phyloP scores from a whole-genome alignment of 2,888 invertebrate species.

The Synanthedon myopaeformis region DNA sequence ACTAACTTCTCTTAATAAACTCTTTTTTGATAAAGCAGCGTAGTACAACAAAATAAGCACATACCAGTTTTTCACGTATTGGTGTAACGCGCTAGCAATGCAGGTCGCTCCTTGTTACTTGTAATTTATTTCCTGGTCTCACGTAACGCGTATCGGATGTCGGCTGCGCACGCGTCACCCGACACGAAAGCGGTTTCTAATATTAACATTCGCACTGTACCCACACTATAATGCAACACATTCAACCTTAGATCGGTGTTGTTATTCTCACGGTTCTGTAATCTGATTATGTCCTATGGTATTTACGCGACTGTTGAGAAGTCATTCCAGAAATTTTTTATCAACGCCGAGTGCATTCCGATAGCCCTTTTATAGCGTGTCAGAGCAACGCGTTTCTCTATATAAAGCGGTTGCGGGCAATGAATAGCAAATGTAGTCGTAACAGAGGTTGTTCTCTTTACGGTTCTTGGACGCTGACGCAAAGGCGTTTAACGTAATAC shows the following conservation, averaged over 20 bases:
- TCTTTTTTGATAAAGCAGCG: not conserved
- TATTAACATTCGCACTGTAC: slow-evolving; percentile 8
- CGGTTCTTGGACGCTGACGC: slow-evolving; percentile 19
- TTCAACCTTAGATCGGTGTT: not conserved
- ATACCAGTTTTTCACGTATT: slow-evolving; percentile 20
- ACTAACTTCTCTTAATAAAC: no score
- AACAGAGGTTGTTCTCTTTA: slow-evolving; percentile 33
- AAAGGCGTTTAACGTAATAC: slow-evolving; percentile 23
- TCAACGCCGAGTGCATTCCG: slow-evolving; percentile 27
- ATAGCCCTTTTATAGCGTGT: slow-evolving; percentile 34
- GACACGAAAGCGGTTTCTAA: slow-evolving; percentile 34
- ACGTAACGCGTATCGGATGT: slow-evolving; percentile 53
- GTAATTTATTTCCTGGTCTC: slow-evolving; percentile 50
- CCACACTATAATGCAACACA: no score
- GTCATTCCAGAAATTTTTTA: slow-evolving; percentile 25
- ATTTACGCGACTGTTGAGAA: slow-evolving; percentile 34
- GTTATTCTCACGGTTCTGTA: slow-evolving; percentile 8
- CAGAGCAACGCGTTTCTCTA: slow-evolving; percentile 38
- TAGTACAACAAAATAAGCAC: not conserved
- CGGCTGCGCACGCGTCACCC: slow-evolving; percentile 42
- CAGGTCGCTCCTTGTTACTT: slow-evolving; percentile 22
- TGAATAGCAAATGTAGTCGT: slow-evolving; percentile 50
- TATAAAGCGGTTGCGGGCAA: slow-evolving; percentile 35
- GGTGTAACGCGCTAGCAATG: slow-evolving; percentile 30
- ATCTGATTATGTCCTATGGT: slow-evolving; percentile 4